A percentile compares a stretch with the other conserved stretches of the same genome.
These are phyloP conservation scores for Mesoclemmys tuberculata DNA, from an alignment of 2,113 vertebrate genomes.

Conservation along the genomic window DNA sequence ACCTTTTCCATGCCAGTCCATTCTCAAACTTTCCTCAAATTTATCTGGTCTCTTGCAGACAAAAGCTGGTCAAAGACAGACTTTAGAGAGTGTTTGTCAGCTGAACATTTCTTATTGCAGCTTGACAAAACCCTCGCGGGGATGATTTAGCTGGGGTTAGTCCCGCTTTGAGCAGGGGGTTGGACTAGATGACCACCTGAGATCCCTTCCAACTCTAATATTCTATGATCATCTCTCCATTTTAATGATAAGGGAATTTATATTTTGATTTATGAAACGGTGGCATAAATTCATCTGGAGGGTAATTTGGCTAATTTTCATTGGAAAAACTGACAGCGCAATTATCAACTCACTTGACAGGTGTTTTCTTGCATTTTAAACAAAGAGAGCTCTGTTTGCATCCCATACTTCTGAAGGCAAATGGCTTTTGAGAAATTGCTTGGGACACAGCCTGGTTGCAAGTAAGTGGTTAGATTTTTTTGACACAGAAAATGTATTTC, in stretches of 20 bases:
- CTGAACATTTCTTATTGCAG: neutral
- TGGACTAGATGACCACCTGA: too few species aligned
- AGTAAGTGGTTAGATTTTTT: neutral
- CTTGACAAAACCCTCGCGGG: too few species aligned
- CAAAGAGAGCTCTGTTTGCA: neutral
- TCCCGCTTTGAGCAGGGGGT: too few species aligned
- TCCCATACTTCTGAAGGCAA: neutral
- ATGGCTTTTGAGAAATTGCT: neutral
- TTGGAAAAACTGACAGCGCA: neutral
- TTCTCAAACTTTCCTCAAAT: neutral
- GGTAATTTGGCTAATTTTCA: conserved; percentile 31
- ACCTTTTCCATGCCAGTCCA: neutral
- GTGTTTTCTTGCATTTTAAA: conserved; percentile 54
- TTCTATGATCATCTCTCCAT: neutral
- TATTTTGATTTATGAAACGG: neutral
- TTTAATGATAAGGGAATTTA: neutral
- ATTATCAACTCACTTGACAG: conserved; percentile 53
- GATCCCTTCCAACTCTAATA: too few species aligned
- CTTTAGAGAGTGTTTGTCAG: neutral
- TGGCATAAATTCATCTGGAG: neutral
- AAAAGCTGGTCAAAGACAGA: neutral
- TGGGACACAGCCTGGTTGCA: neutral
- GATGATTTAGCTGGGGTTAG: too few species aligned
- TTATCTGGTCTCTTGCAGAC: neutral
- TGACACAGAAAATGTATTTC: neutral